phyloP scores from a whole-genome alignment of 2,888 invertebrate genomes.

The Zootermopsis nevadensis region DNA sequence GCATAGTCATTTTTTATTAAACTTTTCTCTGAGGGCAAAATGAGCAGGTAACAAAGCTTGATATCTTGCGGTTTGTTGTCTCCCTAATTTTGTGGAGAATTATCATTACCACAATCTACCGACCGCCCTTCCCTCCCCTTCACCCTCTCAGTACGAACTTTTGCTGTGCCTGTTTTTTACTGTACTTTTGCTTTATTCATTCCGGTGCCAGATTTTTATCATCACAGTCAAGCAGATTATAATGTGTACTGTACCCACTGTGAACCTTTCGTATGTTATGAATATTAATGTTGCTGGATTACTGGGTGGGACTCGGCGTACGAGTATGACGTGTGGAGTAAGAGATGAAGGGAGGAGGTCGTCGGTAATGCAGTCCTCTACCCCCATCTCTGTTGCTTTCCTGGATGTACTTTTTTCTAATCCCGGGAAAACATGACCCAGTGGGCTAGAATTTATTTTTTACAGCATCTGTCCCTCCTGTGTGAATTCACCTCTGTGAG shows the following conservation, averaged over 20 bases:
- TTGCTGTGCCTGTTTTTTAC: background rate
- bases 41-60: background rate
- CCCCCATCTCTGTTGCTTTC: background rate
- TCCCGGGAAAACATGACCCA: background rate
- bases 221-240: slow-evolving; percentile 34
- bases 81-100: background rate
- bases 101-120: slow-evolving; percentile 14
- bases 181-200: background rate
- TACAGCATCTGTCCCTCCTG: background rate
- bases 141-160: background rate
- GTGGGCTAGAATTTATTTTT: slow-evolving; percentile 16
- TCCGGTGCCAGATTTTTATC: slow-evolving; percentile 27
- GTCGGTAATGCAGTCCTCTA: background rate
- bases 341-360: background rate
- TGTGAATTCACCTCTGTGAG: background rate
- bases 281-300: slow-evolving; percentile 61
- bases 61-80: background rate
- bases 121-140: background rate
- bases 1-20: background rate
- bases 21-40: background rate
- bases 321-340: background rate
- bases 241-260: slow-evolving; percentile 21
- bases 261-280: slow-evolving; percentile 55
- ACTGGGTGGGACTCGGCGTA: slow-evolving; percentile 48
- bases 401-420: slow-evolving; percentile 9